Conservation (phyloP, 2,888 invertebrate species). For the Diplolepis rosae region DNA sequence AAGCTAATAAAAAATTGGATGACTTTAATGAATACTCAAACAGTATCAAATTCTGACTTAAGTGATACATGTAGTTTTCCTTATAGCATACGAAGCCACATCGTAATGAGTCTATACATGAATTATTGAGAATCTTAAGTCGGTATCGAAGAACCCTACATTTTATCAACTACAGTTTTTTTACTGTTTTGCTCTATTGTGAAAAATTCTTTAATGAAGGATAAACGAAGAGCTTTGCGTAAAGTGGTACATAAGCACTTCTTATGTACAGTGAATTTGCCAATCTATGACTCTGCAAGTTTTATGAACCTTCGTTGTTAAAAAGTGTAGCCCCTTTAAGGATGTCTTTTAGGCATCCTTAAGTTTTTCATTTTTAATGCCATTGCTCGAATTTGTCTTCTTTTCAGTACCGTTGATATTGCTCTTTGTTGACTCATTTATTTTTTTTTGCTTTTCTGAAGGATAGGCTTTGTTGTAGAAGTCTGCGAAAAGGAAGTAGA, state of each 20-base stretch:
- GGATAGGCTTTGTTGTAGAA: slow-evolving; percentile 89
- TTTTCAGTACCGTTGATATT: slow-evolving; percentile 38
- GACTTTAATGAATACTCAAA: background rate
- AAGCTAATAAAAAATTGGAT: background rate
- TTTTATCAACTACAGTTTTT: background rate
- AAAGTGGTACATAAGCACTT: background rate
- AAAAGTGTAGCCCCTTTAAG: background rate
- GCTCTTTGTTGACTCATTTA: slow-evolving; percentile 29
- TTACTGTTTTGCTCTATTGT: background rate
- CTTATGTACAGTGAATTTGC: background rate
- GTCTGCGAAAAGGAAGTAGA: slow-evolving; percentile 92
- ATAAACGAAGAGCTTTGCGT: background rate
- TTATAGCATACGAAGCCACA: background rate
- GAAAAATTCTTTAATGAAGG: background rate
- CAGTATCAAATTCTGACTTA: background rate
- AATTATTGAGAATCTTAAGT: background rate
- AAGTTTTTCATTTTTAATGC: slow-evolving; percentile 38
- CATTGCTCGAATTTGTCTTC: background rate
- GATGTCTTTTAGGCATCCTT: slow-evolving; percentile 41
- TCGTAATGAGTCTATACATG: slow-evolving; percentile 1
- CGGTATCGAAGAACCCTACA: background rate
- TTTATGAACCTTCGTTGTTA: background rate
- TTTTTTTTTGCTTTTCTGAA: slow-evolving; percentile 37
- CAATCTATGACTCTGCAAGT: background rate
- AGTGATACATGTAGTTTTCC: background rate